phyloP scores from a whole-genome alignment of 2,113 vertebrate genomes.

The Lates calcarifer region DNA sequence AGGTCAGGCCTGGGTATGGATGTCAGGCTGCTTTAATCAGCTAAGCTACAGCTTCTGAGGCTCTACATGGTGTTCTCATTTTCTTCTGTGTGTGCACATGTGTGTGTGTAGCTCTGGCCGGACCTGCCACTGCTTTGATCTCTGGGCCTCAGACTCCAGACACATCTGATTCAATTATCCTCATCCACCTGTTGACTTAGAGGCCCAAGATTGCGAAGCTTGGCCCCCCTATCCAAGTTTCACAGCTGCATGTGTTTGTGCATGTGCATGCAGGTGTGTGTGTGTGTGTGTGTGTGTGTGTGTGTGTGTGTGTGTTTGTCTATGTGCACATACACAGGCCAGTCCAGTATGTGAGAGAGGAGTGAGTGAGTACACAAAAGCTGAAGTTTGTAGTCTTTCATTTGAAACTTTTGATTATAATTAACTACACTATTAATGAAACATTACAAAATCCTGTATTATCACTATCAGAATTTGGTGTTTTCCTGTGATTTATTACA shows the following conservation, averaged over 20 bases:
- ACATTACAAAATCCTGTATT: not conserved
- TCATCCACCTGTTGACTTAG: conserved; percentile 87
- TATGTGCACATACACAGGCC: not conserved
- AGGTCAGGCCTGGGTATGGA: conserved; percentile 77
- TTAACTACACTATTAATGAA: conserved; percentile 9
- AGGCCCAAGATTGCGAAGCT: conserved; percentile 80
- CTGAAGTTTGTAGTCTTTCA: not conserved
- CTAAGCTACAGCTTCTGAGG: conserved; percentile 73
- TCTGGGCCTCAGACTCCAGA: conserved; percentile 80
- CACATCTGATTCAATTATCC: conserved; percentile 87
- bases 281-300: conserved; percentile 44
- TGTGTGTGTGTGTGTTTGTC: conserved; percentile 1
- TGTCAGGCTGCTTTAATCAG: conserved; percentile 85
- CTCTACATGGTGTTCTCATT: conserved; percentile 70
- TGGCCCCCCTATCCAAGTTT: conserved; percentile 71
- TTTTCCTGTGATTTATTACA: not conserved
- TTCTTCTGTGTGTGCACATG: conserved; percentile 48
- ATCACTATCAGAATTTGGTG: not conserved
- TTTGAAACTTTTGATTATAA: conserved; percentile 2
- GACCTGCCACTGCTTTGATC: conserved; percentile 83
- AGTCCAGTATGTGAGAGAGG: conserved; percentile 7
- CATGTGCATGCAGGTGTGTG: conserved; percentile 18
- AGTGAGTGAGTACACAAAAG: not conserved
- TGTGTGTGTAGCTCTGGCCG: conserved; percentile 67
- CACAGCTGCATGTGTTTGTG: conserved; percentile 58